A percentile compares a stretch with the other conserved stretches of the same genome.
These are phyloP conservation scores for Acridotheres tristis DNA, from an alignment of 2,797 vertebrate genomes.

Conservation along the genomic window DNA sequence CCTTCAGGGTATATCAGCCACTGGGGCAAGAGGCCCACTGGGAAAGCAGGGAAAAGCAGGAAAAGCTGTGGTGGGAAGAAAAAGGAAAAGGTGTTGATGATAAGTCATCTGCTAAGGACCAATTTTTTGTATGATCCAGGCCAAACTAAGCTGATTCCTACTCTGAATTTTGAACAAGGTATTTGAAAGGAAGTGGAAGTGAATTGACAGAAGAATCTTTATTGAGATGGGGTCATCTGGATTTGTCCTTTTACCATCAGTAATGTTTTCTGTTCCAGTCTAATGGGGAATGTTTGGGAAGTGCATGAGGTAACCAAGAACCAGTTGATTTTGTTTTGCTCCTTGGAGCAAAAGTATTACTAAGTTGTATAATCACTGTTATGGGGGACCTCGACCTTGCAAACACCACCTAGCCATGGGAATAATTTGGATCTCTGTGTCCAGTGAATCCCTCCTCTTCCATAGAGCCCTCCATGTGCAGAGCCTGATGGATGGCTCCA, in stretches of 20 bases:
- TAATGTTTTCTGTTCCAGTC: not conserved
- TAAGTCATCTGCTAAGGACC: not conserved
- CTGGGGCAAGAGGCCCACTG: not conserved
- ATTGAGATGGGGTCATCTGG: not conserved
- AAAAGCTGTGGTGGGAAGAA: not conserved
- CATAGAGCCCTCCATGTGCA: accelerated
- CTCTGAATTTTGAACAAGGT: not conserved
- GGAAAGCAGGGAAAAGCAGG: not conserved
- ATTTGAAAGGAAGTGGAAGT: not conserved
- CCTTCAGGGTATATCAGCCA: not conserved
- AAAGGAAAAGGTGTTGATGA: not conserved
- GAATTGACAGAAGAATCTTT: not conserved
- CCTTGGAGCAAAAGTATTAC: not conserved
- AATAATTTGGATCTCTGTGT: not conserved
- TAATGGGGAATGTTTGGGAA: not conserved
- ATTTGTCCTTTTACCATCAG: not conserved
- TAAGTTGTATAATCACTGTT: not conserved
- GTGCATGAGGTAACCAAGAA: not conserved
- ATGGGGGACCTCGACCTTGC: not conserved
- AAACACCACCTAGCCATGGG: not conserved
- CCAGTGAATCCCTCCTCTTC: accelerated
- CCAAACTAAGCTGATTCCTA: not conserved
- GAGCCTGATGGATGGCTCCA: not conserved
- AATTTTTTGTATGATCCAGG: not conserved
- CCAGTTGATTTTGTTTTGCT: not conserved